phyloP scores from a whole-genome alignment of 23 tunicate species.

The Clavelina lepadiformis region DNA sequence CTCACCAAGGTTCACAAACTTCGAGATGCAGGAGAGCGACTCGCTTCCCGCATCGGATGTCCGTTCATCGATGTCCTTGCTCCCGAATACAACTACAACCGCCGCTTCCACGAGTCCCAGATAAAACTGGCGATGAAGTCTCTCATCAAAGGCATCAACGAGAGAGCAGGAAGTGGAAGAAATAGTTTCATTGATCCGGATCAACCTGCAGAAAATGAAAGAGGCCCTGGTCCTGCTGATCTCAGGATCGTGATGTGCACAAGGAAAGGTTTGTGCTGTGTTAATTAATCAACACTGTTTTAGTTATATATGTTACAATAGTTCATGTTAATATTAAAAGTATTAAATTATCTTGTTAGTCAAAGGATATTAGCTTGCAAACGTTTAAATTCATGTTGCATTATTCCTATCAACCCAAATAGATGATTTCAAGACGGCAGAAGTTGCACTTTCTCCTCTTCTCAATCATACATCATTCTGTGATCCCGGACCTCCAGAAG shows the following conservation, averaged over 20 bases:
- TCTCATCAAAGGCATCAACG: constrained; percentile 70
- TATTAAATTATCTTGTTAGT: no score
- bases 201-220: constrained; percentile 4
- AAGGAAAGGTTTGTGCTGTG: constrained; percentile 46
- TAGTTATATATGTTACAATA: no score
- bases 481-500: constrained; percentile 11
- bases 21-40: constrained; percentile 71
- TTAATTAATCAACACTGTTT: neutral
- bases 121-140: constrained; percentile 63
- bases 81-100: constrained; percentile 84
- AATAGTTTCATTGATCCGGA: constrained; percentile 22
- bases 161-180: constrained; percentile 61
- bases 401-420: no score
- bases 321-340: no score
- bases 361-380: no score
- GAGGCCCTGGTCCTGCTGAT: constrained; percentile 24
- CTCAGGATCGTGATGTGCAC: constrained; percentile 80
- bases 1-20: constrained; percentile 77
- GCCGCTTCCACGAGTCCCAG: constrained; percentile 84
- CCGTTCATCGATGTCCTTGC: constrained; percentile 81
- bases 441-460: constrained; percentile 73
- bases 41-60: constrained; percentile 74
- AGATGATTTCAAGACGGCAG: constrained; percentile 68
- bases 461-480: constrained; percentile 75
- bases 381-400: no score